Evolutionary conservation across 2,113 vertebrate genomes (phyloP).

Genomic region (Tragelaphus buxtoni): DNA sequence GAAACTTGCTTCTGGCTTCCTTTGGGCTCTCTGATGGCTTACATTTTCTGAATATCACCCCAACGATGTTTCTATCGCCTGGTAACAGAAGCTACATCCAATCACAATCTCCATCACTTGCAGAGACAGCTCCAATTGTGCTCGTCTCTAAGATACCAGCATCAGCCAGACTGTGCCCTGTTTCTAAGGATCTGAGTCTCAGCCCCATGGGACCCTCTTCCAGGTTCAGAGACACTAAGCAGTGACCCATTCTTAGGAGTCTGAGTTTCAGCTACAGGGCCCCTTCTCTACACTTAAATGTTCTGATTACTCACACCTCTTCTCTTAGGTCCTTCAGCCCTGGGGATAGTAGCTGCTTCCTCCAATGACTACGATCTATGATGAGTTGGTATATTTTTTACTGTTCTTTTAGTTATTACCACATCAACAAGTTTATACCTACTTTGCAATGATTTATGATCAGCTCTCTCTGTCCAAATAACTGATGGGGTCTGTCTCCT

Average conservation of each 20-base stretch:
- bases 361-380: background rate
- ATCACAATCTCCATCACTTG: background rate
- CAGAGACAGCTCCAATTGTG: background rate
- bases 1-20: background rate
- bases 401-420: background rate
- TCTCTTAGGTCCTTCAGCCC: background rate
- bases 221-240: background rate
- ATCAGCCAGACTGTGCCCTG: background rate
- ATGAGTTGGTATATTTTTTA: background rate
- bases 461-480: background rate
- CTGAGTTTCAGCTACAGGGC: background rate
- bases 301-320: background rate
- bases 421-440: background rate
- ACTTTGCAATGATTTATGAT: background rate
- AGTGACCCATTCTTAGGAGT: background rate
- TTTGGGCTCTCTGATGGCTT: background rate
- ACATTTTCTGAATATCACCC: background rate
- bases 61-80: no score
- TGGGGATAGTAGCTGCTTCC: background rate
- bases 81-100: background rate
- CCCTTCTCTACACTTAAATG: background rate
- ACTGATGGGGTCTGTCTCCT: background rate
- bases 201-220: background rate
- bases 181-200: background rate
- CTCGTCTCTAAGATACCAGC: background rate